Conservation (phyloP, 2,113 vertebrate species). For the Speoplatyrhinus poulsoni region DNA sequence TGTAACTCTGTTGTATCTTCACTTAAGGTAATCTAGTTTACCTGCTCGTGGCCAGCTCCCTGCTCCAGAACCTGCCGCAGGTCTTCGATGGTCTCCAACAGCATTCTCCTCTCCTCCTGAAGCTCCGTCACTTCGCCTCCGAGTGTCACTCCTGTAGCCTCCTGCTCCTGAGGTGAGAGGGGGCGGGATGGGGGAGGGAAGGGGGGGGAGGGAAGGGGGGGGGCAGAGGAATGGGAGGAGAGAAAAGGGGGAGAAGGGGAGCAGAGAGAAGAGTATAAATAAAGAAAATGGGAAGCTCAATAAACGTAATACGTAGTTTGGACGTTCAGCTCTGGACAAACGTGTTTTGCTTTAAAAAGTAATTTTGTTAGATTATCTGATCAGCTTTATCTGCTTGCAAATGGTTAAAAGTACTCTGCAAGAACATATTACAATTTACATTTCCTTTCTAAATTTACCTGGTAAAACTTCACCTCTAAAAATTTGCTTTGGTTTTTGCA, state of each 20-base stretch:
- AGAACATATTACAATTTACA: too few relatives aligned
- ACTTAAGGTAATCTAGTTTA: constrained; percentile 56
- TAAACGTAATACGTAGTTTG: too few relatives aligned
- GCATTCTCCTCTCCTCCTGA: constrained; percentile 74
- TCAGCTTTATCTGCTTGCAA: too few relatives aligned
- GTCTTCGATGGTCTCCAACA: constrained; percentile 77
- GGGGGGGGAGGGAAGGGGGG: neutral
- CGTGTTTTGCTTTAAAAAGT: too few relatives aligned
- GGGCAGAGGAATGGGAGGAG: constrained; percentile 23
- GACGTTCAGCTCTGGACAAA: too few relatives aligned
- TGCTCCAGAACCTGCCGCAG: constrained; percentile 72
- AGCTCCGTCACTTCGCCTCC: constrained; percentile 73
- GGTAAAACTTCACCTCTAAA: too few relatives aligned
- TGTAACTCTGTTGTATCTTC: neutral
- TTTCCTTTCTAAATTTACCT: too few relatives aligned
- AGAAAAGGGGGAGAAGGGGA: neutral
- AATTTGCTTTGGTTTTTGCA: too few relatives aligned
- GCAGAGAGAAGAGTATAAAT: neutral
- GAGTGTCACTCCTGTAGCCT: constrained; percentile 55
- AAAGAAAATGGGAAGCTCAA: neutral
- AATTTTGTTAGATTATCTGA: too few relatives aligned
- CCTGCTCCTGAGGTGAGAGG: constrained; percentile 64
- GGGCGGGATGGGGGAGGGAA: neutral
- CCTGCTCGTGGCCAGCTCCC: constrained; percentile 48
- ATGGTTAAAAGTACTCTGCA: too few relatives aligned